Conservation (phyloP, 2,113 vertebrate species). For the Phocoena phocoena region DNA sequence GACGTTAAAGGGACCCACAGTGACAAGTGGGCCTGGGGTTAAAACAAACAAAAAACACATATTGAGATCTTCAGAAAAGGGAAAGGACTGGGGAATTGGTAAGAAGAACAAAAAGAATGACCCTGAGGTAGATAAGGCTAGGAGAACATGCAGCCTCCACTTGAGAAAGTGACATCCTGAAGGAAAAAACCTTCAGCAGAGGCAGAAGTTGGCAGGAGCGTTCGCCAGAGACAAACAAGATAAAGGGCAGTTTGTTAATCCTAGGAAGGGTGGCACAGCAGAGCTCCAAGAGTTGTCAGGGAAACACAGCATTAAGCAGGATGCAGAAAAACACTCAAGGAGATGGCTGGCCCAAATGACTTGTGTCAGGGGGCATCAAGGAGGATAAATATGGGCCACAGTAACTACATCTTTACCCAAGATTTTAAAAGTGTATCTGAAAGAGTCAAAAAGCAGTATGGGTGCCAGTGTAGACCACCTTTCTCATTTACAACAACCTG, state of each 20-base stretch:
- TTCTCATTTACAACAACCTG: neutral
- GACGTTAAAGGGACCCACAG: neutral
- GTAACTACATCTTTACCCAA: neutral
- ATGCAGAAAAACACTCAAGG: neutral
- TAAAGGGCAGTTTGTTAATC: neutral
- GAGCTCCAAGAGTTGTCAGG: neutral
- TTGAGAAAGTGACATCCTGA: neutral
- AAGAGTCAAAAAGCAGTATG: neutral
- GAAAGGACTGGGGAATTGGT: neutral
- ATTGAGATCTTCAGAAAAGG: neutral
- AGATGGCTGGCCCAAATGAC: neutral
- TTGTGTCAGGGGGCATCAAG: neutral
- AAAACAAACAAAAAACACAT: neutral
- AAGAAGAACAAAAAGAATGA: neutral
- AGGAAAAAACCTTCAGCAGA: neutral
- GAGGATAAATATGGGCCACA: neutral
- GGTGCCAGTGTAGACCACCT: neutral
- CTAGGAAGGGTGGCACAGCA: neutral
- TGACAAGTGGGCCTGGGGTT: neutral
- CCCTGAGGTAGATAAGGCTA: neutral
- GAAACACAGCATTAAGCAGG: neutral
- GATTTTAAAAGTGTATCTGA: neutral
- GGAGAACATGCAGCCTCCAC: neutral
- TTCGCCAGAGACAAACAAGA: neutral
- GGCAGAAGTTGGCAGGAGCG: neutral